These are phyloP conservation scores for Rhinophrynus dorsalis DNA, from an alignment of 2,797 vertebrate species.

Conservation along the genomic window DNA sequence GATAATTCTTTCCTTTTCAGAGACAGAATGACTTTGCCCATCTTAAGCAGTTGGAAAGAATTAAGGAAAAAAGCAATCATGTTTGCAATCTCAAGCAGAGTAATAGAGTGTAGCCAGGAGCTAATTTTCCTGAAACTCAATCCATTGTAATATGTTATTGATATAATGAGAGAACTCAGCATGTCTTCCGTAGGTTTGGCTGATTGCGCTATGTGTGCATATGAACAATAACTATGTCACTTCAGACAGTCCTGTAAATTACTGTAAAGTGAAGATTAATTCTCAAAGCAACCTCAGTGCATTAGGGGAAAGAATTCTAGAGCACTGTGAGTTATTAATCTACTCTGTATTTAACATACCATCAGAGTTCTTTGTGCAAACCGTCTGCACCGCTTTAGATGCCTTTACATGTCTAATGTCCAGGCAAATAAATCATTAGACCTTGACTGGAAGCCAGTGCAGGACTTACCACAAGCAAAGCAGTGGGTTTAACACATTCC, in stretches of 20 bases:
- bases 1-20: neutral
- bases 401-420: slow-evolving; percentile 58
- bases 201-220: slow-evolving; percentile 68
- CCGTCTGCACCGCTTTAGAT: slow-evolving; percentile 40
- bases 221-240: slow-evolving; percentile 58
- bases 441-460: slow-evolving; percentile 56
- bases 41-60: slow-evolving; percentile 37
- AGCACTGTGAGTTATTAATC: slow-evolving; percentile 65
- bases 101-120: slow-evolving; percentile 90
- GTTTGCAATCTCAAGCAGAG: slow-evolving; percentile 84
- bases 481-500: slow-evolving; percentile 9
- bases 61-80: slow-evolving; percentile 63
- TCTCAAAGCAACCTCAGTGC: slow-evolving; percentile 65
- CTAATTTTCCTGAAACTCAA: slow-evolving; percentile 95
- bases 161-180: slow-evolving; percentile 78
- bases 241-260: slow-evolving; percentile 67
- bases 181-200: slow-evolving; percentile 68
- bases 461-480: slow-evolving; percentile 15
- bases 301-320: slow-evolving; percentile 64
- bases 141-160: slow-evolving; percentile 88
- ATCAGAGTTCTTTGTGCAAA: slow-evolving; percentile 61
- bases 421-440: slow-evolving; percentile 70
- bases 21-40: neutral
- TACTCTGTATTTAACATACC: slow-evolving; percentile 72
- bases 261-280: slow-evolving; percentile 60